phyloP scores from a whole-genome alignment of 2,113 vertebrate genomes.

The Malurus elegans region DNA sequence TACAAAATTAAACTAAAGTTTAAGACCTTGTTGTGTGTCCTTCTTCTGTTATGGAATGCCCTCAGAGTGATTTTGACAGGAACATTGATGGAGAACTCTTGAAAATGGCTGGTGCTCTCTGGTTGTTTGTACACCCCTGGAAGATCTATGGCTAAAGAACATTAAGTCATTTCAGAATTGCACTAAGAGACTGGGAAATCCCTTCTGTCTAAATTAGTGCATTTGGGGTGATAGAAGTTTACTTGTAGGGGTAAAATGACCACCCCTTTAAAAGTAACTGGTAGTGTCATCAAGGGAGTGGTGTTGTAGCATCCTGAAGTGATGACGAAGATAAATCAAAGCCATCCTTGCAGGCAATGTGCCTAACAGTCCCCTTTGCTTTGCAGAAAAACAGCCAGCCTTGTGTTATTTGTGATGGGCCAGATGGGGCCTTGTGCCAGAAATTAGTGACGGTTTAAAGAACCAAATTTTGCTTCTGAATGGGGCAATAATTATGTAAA shows the following conservation, averaged over 20 bases:
- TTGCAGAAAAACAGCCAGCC: background rate
- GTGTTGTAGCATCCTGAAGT: background rate
- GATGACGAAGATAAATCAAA: background rate
- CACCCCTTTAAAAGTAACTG: background rate
- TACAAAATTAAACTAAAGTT: background rate
- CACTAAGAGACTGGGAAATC: background rate
- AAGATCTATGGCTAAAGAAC: background rate
- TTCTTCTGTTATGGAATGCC: background rate
- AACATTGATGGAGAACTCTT: background rate
- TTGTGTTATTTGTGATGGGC: background rate
- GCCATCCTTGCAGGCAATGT: accelerated
- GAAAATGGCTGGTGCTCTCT: background rate
- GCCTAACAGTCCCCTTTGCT: background rate
- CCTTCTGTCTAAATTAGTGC: background rate
- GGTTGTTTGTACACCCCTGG: background rate
- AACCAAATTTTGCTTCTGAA: background rate
- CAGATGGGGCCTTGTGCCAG: background rate
- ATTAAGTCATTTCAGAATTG: background rate
- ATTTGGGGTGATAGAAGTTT: background rate
- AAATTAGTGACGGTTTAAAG: background rate
- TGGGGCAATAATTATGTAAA: background rate
- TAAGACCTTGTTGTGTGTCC: background rate
- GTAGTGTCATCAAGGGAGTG: background rate
- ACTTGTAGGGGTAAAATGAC: background rate
- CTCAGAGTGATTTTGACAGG: background rate